A percentile compares a stretch with the other conserved stretches of the same genome.
These are phyloP conservation scores for Trichonephila inaurata DNA, from an alignment of 1,140 invertebrate genomes.

Conservation along the genomic window DNA sequence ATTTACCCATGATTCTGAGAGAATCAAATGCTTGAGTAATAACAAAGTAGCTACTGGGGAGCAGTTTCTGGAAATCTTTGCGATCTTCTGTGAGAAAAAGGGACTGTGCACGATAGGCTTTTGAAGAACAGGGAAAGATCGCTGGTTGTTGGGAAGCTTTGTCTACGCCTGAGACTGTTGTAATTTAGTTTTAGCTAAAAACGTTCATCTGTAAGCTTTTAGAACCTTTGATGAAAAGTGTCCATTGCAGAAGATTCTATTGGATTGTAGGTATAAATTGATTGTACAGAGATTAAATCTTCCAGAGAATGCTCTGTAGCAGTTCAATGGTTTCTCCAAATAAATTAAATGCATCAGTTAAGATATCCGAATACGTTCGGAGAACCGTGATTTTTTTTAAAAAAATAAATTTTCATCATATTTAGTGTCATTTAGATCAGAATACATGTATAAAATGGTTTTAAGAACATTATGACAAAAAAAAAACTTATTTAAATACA, in stretches of 20 bases:
- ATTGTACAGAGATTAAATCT: no score
- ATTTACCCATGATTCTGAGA: slow-evolving; percentile 1
- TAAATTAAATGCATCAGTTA: no score
- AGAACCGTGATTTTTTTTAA: no score
- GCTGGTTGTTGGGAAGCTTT: not conserved
- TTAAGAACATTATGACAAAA: no score
- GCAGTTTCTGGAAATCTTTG: not conserved
- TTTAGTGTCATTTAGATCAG: no score
- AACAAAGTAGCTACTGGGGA: slow-evolving; percentile 26
- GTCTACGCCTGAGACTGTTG: not conserved
- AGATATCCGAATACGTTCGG: no score
- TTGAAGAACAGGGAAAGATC: not conserved
- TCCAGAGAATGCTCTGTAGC: no score
- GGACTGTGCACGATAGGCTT: not conserved
- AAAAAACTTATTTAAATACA: no score
- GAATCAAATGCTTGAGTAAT: slow-evolving; percentile 35
- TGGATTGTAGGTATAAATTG: not conserved
- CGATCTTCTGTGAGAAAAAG: not conserved
- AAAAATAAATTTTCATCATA: no score
- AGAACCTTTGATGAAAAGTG: not conserved
- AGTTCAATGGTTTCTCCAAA: no score
- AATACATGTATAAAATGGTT: no score
- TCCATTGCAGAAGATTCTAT: not conserved
- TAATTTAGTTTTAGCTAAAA: not conserved
- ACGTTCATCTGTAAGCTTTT: not conserved